Evolutionary conservation across 2,113 vertebrate species (phyloP).

Genomic region (Hepsetus odoe): DNA sequence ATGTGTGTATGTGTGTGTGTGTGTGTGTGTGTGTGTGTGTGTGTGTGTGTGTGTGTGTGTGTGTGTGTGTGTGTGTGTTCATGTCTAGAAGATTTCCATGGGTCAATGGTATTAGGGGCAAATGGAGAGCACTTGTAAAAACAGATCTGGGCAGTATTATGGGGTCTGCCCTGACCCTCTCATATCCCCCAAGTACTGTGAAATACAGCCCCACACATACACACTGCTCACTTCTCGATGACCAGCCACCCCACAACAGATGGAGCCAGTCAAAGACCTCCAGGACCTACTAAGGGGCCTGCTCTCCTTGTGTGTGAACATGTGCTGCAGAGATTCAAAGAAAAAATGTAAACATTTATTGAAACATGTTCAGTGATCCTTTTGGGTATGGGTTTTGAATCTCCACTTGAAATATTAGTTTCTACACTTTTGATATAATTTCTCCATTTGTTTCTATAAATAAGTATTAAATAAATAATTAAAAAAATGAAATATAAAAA

Average conservation of each 20-base stretch:
- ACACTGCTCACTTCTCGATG: background rate
- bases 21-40: background rate
- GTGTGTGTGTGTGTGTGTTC: background rate
- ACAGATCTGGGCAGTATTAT: constrained; percentile 22
- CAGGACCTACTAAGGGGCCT: background rate
- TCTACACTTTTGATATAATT: too few species aligned
- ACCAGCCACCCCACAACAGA: background rate
- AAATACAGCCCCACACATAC: background rate
- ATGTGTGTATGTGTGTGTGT: background rate
- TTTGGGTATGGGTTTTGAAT: too few species aligned
- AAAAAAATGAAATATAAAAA: too few species aligned
- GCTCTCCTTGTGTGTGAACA: background rate
- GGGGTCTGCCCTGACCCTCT: constrained; percentile 5
- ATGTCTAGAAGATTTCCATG: constrained; percentile 1
- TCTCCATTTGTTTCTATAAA: too few species aligned
- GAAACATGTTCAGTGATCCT: too few species aligned
- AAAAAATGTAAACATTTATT: too few species aligned
- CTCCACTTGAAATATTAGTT: too few species aligned
- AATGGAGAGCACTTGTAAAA: constrained; percentile 48
- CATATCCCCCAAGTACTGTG: background rate
- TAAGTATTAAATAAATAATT: too few species aligned
- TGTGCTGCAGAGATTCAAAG: too few species aligned
- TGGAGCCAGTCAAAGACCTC: constrained; percentile 27
- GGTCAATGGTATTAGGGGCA: constrained; percentile 20
- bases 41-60: background rate